Conservation (phyloP, 2,888 invertebrate genomes). For the Tenthredo mesomela region DNA sequence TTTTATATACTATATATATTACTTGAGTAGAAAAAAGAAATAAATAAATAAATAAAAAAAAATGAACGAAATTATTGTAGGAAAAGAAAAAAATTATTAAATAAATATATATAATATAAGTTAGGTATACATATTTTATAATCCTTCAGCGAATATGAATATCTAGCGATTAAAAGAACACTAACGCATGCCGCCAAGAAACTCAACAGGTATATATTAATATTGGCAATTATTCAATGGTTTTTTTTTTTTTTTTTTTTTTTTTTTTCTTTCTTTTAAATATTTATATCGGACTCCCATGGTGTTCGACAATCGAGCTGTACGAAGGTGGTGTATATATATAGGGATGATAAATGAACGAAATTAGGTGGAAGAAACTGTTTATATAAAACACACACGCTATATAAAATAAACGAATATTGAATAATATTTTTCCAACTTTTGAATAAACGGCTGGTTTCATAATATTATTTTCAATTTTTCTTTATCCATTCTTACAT, state of each 20-base stretch:
- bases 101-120: not conserved
- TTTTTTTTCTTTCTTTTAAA: not conserved
- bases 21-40: not conserved
- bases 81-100: not conserved
- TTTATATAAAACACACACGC: constrained; percentile 1
- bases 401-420: not conserved
- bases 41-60: not conserved
- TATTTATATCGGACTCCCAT: not conserved
- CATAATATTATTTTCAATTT: not conserved
- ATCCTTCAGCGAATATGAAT: constrained; percentile 20
- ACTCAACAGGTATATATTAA: constrained; percentile 53
- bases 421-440: not conserved
- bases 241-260: not conserved
- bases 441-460: not conserved
- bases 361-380: constrained; percentile 28
- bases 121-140: not conserved
- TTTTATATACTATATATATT: not conserved
- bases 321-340: constrained; percentile 45
- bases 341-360: constrained; percentile 21
- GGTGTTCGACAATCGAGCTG: constrained; percentile 31
- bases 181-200: constrained; percentile 72
- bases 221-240: not conserved
- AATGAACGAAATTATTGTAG: not conserved
- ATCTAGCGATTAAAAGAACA: constrained; percentile 59
- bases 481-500: not conserved